Evolutionary conservation across 1,140 invertebrate species (phyloP), one percentile per base, ranked within the genome.

Genomic region (Heliconius himera): DNA sequence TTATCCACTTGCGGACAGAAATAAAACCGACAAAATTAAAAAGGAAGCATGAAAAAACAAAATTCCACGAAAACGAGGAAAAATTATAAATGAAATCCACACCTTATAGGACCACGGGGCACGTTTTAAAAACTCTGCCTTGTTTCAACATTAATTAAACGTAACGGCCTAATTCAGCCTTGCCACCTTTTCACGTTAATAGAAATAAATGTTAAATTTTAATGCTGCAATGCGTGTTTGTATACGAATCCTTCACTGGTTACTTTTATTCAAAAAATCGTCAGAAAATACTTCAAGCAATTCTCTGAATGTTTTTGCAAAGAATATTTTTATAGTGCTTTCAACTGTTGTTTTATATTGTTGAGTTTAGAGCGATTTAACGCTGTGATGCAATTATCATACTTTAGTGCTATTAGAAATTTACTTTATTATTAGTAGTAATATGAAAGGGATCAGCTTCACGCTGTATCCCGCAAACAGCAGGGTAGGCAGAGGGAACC

Each of bases 151-250:
- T 38, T 72, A 72, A 72, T 72, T 72, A 72, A 72, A 72, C 70
- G 70, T n/a, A 72, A 72, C 70, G 36, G 70, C 70, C 70, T 72
- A 72, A 72, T 72, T 72, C 70, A 26, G 22, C 54, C n/a, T 56
- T 33, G 70, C 70, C 70, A 72, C 70, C 70, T 72, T 72, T 41
- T 22, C 70, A 72, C 70, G 20, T 36, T 72, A 72, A 72, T 72
- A 38, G 18, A 72, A 72, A 72, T 72, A 72, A 72, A 72, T 72
- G 70, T 72, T 41, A 41, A 38, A 72, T n/a, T 72, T 72, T 72
- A 72, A 72, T 72, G 16, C 29, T 41, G 38, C 33, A 41, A 41
- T 72, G 70, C 60, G 60, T 66, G 60, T 66, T 29, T 66, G 60
- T 66, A 29, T 29, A 66, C 9, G 60, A 66, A 66, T 66, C 26